Conservation (phyloP, 2,888 invertebrate species). For the Acrobasis consociella region DNA sequence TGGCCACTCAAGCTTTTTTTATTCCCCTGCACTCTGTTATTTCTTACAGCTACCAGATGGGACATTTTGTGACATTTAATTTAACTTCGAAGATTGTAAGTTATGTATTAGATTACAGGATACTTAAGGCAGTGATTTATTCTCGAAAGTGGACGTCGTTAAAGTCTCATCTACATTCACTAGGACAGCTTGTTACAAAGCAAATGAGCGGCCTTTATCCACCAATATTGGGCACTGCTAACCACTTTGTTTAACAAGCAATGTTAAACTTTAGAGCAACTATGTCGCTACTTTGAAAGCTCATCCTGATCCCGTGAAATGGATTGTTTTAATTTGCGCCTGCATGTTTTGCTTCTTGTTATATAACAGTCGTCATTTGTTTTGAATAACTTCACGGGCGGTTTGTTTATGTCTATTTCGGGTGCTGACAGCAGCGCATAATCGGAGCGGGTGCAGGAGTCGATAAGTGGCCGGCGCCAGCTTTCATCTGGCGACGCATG, state of each 20-base stretch:
- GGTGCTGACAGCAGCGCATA: constrained; percentile 72
- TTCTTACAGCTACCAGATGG: constrained; percentile 16
- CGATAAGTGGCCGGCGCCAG: constrained; percentile 76
- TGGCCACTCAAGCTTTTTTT: constrained; percentile 58
- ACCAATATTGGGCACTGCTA: constrained; percentile 13
- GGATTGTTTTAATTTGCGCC: constrained; percentile 22
- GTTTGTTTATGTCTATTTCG: constrained; percentile 68
- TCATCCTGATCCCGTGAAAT: constrained; percentile 8
- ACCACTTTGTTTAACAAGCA: constrained; percentile 10
- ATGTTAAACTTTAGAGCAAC: constrained; percentile 11
- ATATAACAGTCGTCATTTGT: constrained; percentile 31
- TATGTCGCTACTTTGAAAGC: background rate
- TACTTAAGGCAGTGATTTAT: background rate
- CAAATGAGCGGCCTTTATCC: background rate
- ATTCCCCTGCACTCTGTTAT: constrained; percentile 28
- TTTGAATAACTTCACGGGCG: constrained; percentile 35
- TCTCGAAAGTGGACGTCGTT: constrained; percentile 36
- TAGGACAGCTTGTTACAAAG: constrained; percentile 4
- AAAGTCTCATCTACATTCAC: constrained; percentile 39
- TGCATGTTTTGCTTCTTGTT: constrained; percentile 27
- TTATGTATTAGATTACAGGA: constrained; percentile 4
- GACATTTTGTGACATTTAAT: constrained; percentile 10
- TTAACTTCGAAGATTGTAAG: constrained; percentile 14
- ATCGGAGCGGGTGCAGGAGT: constrained; percentile 69
- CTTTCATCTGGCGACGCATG: constrained; percentile 71